Evolutionary conservation across 2,888 invertebrate species (phyloP).

Genomic region (Sympetrum striolatum): DNA sequence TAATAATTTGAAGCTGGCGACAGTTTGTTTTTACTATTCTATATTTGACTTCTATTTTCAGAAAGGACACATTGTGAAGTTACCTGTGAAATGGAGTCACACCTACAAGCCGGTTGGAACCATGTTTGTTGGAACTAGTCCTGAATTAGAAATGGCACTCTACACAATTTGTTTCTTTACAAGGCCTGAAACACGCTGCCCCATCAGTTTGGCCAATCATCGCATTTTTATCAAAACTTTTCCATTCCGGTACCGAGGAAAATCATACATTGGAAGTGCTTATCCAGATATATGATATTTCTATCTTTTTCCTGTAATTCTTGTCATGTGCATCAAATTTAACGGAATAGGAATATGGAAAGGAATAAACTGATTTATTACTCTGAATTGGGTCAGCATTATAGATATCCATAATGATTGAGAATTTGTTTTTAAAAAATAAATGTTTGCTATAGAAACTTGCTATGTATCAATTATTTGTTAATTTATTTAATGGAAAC

Average conservation of each 20-base stretch:
- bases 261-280: constrained; percentile 80
- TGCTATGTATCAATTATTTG: no score
- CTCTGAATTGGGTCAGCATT: no score
- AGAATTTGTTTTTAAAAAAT: no score
- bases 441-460: no score
- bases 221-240: constrained; percentile 77
- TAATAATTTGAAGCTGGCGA: no score
- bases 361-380: no score
- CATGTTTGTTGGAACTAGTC: constrained; percentile 85
- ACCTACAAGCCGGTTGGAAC: constrained; percentile 78
- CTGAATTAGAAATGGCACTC: constrained; percentile 88
- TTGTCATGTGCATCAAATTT: no score
- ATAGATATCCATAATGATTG: no score
- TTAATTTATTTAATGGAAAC: no score
- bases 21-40: no score
- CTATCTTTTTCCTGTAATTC: neutral
- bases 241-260: constrained; percentile 76
- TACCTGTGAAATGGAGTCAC: constrained; percentile 74
- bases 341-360: no score
- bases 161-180: constrained; percentile 87
- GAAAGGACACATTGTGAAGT: constrained; percentile 79
- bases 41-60: constrained; percentile 59
- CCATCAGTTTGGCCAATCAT: constrained; percentile 74
- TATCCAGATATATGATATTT: constrained; percentile 74
- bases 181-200: constrained; percentile 76